Evolutionary conservation across 2,888 invertebrate species (phyloP), one percentile per base, ranked within the genome.

Genomic region (Pheosia gnoma): DNA sequence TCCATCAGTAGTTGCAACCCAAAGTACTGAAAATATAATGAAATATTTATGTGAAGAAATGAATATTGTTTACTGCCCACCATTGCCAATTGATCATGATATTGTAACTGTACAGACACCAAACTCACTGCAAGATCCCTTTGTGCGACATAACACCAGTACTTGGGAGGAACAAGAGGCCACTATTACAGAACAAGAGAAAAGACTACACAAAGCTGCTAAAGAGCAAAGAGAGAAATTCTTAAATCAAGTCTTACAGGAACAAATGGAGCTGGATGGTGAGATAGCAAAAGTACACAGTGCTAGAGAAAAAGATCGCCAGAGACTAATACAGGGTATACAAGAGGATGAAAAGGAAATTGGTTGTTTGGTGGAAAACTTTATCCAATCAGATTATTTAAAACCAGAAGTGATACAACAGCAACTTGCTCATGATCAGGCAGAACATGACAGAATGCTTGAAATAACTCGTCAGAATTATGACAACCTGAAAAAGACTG

Each of bases 201-300:
- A 95, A 51, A 94, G 95, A 84, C 84, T 96, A 68, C 96, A 96
- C 65, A 94, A 91, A 76, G 94, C 94, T 57, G 93, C 95, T 63
- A 96, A 95, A 87, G 86, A 91, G 63, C 95, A 95, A 78, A 94
- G 94, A 81, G 94, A 95, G 79, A 96, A 95, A 86, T 94, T 95
- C 77, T 77, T 92, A 41, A 73, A 83, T 37, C 78, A 87, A 71
- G 88, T 96, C 71, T 87, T 95, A 60, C 82, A 94, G 78, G 95
- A 96, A 78, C 96, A 96, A 86, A 93, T 91, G 63, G 94, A 95
- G 77, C 86, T 96, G 53, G 96, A 96, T 79, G 88, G 87, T 67
- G 95, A 96, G 86, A 94, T 97, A 70, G 94, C 94, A 64, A 95
- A 95, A 88, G 93, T 96, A 62, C 97, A 97, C 75, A 95, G 94